phyloP scores from a whole-genome alignment of 2,113 vertebrate genomes.

The Strix aluco region DNA sequence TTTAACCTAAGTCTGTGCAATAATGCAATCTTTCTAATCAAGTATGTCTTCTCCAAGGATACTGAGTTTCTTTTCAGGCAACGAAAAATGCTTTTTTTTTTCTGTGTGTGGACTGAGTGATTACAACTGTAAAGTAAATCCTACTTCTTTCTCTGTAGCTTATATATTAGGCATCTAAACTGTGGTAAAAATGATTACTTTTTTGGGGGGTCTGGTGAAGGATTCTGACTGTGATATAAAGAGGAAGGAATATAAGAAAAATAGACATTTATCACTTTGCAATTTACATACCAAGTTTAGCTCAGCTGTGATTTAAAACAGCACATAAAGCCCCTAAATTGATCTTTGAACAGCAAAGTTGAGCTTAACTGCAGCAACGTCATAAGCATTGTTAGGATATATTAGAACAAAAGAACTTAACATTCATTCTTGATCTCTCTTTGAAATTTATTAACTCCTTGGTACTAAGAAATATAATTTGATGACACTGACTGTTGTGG shows the following conservation, averaged over 20 bases:
- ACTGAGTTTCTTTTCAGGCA: background rate
- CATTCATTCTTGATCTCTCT: background rate
- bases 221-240: conserved; percentile 39
- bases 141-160: background rate
- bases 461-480: background rate
- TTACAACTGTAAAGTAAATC: background rate
- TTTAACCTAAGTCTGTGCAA: background rate
- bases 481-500: background rate
- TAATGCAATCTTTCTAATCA: background rate
- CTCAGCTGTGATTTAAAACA: conserved; percentile 60
- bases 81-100: background rate
- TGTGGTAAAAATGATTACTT: background rate
- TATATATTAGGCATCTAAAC: background rate
- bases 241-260: conserved; percentile 22
- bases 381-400: conserved; percentile 2
- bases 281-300: conserved; percentile 49
- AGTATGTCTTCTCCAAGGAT: background rate
- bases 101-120: background rate
- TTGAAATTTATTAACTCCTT: conserved; percentile 32
- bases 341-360: conserved; percentile 31
- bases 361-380: conserved; percentile 10
- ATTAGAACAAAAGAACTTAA: conserved; percentile 30
- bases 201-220: background rate
- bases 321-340: conserved; percentile 34
- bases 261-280: background rate